A percentile compares a stretch with the other conserved stretches of the same genome.
These are phyloP conservation scores for Brenthis ino DNA, from an alignment of 2,888 invertebrate genomes.

Conservation along the genomic window DNA sequence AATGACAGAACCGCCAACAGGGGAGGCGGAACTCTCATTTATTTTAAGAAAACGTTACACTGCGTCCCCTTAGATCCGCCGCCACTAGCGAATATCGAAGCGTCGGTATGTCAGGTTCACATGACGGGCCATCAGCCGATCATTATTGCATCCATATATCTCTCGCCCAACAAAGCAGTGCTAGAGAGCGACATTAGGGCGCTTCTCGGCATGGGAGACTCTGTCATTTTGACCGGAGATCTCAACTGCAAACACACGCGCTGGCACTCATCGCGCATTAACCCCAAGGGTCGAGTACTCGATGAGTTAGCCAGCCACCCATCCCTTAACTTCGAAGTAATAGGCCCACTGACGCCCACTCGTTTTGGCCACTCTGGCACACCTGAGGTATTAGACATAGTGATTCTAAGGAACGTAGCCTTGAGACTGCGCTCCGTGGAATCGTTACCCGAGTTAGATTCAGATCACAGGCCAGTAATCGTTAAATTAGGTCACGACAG, in stretches of 20 bases:
- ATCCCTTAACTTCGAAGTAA: neutral
- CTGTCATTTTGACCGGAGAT: conserved; percentile 8
- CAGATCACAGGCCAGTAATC: neutral
- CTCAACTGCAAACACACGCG: too few relatives aligned
- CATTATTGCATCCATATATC: conserved; percentile 24
- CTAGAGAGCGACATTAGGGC: conserved; percentile 10
- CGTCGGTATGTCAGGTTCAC: conserved; percentile 15
- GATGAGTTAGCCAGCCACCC: too few relatives aligned
- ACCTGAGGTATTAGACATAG: neutral
- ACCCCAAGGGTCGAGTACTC: too few relatives aligned
- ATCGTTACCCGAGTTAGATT: neutral
- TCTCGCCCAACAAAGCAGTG: neutral
- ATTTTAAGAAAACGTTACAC: conserved; percentile 22
- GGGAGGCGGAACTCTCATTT: conserved; percentile 24
- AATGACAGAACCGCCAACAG: neutral
- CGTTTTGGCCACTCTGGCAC: neutral
- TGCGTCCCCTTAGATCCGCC: conserved; percentile 20
- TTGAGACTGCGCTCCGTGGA: neutral
- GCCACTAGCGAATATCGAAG: conserved; percentile 36
- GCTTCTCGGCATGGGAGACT: conserved; percentile 9
- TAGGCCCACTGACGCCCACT: neutral
- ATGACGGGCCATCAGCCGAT: conserved; percentile 28
- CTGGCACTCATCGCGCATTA: too few relatives aligned
- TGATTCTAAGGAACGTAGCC: neutral
- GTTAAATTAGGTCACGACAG: neutral